Percentiles rank a stretch among this genome's conserved stretches.
Evolutionary conservation across 2,113 vertebrate species (phyloP).

Genomic region (Paraplagusia blochii): DNA sequence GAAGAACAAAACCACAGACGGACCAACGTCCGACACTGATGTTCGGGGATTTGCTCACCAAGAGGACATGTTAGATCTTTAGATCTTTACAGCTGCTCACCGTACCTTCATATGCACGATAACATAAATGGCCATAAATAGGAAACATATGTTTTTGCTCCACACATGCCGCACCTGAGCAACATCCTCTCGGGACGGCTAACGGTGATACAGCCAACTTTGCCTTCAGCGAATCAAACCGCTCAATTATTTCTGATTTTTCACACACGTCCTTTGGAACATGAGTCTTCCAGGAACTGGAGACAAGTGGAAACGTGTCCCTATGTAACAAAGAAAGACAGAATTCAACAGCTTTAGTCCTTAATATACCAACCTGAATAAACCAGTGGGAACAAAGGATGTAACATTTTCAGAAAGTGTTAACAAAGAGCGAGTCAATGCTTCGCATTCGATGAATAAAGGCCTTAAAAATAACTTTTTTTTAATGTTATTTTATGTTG

Average conservation of each 20-base stretch:
- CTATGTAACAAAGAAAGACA: background rate
- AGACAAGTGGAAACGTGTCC: background rate
- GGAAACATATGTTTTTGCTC: slow-evolving; percentile 22
- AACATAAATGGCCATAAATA: background rate
- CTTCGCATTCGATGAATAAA: no score
- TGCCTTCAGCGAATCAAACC: slow-evolving; percentile 36
- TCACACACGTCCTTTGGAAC: no score
- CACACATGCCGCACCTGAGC: slow-evolving; percentile 7
- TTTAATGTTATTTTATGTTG: no score
- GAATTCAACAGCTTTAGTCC: no score
- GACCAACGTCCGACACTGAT: background rate
- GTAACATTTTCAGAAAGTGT: no score
- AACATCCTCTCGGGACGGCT: slow-evolving; percentile 25
- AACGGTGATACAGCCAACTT: slow-evolving; percentile 30
- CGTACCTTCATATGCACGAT: slow-evolving; percentile 5
- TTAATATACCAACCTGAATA: no score
- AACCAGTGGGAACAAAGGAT: no score
- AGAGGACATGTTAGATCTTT: background rate
- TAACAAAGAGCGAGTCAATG: no score
- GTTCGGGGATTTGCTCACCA: background rate
- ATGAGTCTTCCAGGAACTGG: no score
- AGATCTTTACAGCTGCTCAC: background rate
- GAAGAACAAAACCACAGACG: background rate
- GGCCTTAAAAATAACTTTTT: no score
- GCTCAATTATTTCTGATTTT: slow-evolving; percentile 35